Conservation (phyloP, 2,888 invertebrate species). For the Platycnemis pennipes region DNA sequence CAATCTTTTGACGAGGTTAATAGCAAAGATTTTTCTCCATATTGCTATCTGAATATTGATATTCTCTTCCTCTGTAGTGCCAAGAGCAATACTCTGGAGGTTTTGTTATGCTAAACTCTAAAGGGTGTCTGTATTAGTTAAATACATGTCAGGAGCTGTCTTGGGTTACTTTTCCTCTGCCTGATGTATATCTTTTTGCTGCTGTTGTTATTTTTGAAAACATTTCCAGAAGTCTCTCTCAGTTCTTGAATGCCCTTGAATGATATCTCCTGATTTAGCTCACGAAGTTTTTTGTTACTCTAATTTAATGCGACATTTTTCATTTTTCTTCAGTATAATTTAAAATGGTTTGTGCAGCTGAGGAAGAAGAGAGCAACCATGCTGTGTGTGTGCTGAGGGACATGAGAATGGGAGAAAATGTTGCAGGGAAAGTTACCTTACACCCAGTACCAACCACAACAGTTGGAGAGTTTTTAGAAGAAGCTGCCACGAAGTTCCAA, state of each 20-base stretch:
- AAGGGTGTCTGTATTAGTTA: too few relatives aligned
- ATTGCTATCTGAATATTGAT: too few relatives aligned
- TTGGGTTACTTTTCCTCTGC: background rate
- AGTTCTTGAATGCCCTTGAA: background rate
- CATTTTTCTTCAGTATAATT: background rate
- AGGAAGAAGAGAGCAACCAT: constrained; percentile 76
- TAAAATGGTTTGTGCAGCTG: constrained; percentile 79
- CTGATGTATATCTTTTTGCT: background rate
- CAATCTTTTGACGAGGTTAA: too few relatives aligned
- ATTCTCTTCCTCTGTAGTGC: too few relatives aligned
- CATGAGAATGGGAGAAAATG: constrained; percentile 73
- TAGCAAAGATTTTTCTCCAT: too few relatives aligned
- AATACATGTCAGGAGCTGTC: too few relatives aligned
- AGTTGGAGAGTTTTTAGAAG: constrained; percentile 39
- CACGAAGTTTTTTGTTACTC: background rate
- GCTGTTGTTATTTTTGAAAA: background rate
- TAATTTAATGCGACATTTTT: background rate
- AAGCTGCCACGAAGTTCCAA: background rate
- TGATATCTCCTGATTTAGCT: background rate
- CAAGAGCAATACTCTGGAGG: too few relatives aligned
- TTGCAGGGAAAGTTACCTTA: background rate
- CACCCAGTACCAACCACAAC: constrained; percentile 29
- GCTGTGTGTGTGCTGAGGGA: constrained; percentile 79
- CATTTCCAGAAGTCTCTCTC: too few relatives aligned
- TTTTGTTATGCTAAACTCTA: too few relatives aligned